These are phyloP conservation scores for Oikopleura vanhoeffeni DNA, from an alignment of 23 tunicate genomes.

Conservation along the genomic window DNA sequence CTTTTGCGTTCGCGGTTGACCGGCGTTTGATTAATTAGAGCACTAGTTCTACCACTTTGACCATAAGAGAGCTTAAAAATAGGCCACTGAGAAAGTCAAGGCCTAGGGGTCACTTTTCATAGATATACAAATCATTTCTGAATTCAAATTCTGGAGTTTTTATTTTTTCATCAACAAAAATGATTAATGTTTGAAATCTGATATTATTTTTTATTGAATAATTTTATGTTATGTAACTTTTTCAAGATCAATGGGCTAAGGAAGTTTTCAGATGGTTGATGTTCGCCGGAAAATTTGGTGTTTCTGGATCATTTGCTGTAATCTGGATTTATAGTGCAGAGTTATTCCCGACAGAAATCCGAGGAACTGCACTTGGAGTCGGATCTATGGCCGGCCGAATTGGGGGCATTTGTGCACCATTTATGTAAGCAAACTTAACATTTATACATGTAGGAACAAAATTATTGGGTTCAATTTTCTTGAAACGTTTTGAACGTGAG, in stretches of 20 bases:
- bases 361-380: background rate
- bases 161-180: background rate
- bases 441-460: background rate
- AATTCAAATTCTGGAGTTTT: no score
- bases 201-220: background rate
- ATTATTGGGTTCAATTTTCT: background rate
- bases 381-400: conserved; percentile 10
- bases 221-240: no score
- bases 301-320: conserved; percentile 11
- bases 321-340: conserved; percentile 2
- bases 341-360: background rate
- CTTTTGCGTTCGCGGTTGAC: no score
- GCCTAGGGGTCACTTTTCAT: no score
- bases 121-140: no score
- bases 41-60: no score
- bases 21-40: no score
- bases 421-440: background rate
- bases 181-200: background rate
- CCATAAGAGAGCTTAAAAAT: no score
- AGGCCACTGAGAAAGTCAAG: no score
- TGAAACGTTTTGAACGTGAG: no score
- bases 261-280: background rate
- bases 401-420: conserved; percentile 14
- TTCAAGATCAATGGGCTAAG: background rate
- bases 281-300: conserved; percentile 2